Conservation (phyloP, 2,797 vertebrate species). For the Macroramphosus scolopax region DNA sequence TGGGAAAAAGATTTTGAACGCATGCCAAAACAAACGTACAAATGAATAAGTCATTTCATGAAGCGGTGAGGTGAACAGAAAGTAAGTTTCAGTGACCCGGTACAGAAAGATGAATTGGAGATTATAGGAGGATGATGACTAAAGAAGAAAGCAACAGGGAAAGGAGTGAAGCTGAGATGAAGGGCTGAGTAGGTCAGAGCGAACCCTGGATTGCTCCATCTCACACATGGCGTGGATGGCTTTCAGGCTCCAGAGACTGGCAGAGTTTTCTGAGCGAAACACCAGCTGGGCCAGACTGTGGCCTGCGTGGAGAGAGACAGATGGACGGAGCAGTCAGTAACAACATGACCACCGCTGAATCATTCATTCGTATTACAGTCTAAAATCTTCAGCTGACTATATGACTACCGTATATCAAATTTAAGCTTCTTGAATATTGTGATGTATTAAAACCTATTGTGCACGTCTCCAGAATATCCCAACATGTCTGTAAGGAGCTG, state of each 20-base stretch:
- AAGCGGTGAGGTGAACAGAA: slow-evolving; percentile 11
- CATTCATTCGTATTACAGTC: too few species aligned
- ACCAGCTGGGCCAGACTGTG: slow-evolving; percentile 90
- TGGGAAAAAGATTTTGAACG: slow-evolving; percentile 34
- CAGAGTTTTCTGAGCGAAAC: slow-evolving; percentile 95
- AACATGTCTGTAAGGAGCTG: too few species aligned
- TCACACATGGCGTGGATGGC: slow-evolving; percentile 97
- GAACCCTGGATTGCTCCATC: slow-evolving; percentile 93
- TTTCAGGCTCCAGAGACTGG: slow-evolving; percentile 96
- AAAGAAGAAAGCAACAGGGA: slow-evolving; percentile 8
- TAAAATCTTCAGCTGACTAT: too few species aligned
- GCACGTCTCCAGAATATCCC: too few species aligned
- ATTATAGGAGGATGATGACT: slow-evolving; percentile 14
- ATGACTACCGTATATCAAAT: too few species aligned
- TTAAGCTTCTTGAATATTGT: too few species aligned
- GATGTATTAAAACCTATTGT: too few species aligned
- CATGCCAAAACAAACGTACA: slow-evolving; percentile 22
- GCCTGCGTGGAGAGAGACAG: slow-evolving; percentile 60
- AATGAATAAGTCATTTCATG: slow-evolving; percentile 19
- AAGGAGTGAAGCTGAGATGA: slow-evolving; percentile 6
- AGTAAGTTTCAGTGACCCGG: too few species aligned
- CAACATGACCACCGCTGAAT: slow-evolving; percentile 26
- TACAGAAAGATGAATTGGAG: background rate
- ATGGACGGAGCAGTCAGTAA: slow-evolving; percentile 39
- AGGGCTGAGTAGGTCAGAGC: slow-evolving; percentile 36